Base-by-base conservation (phyloP, 2,888 invertebrate genomes). In the Drosophila kuntzei region DNA sequence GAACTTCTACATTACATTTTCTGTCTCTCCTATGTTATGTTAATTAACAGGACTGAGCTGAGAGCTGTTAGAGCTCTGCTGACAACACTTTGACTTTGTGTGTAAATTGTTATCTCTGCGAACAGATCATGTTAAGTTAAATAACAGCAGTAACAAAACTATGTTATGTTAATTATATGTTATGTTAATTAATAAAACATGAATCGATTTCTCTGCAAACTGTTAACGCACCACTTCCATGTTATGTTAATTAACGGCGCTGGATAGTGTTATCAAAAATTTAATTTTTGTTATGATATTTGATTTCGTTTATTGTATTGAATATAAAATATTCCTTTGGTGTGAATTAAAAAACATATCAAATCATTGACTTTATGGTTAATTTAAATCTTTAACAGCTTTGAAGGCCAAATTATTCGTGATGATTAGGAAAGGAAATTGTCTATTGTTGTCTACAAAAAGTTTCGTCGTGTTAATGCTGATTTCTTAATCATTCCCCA, bases 401-500 rank as follows among this genome's bases (percentile, higher is more conserved):
- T 16, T 16, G 12, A 32, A 29, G 3, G 3, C n/a, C 2, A 9
- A 3, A 22, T 49, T 2, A 20, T n/a, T 12, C 6, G 18, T 8
- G 2, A n/a, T 22, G n/a, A 49, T 49, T 49, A 22, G n/a, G 2
- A n/a, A 34, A 14, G 34, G 12, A 49, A 49, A 49, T 49, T 8
- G 34, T 22, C 14, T 22, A 34, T 50, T n/a, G 32, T 14, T 22
- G 20, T 22, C 34, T 11, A 18, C 12, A 50, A 58, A 51, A 58
- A 34, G 39, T 36, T 59, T 44, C 20, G 25, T 55, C 9, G 55
- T 57, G 46, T 36, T 66, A 53, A 68, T 47, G 34, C 29, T 27
- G 20, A 51, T 49, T 36, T 47, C n/a, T 3, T 3, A 36, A 5
- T 16, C 11, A 51, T 8, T 14, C 16, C 27, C 3, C 2, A 7